phyloP scores from a whole-genome alignment of 2,888 invertebrate genomes.

The Platycheirus rosarum region DNA sequence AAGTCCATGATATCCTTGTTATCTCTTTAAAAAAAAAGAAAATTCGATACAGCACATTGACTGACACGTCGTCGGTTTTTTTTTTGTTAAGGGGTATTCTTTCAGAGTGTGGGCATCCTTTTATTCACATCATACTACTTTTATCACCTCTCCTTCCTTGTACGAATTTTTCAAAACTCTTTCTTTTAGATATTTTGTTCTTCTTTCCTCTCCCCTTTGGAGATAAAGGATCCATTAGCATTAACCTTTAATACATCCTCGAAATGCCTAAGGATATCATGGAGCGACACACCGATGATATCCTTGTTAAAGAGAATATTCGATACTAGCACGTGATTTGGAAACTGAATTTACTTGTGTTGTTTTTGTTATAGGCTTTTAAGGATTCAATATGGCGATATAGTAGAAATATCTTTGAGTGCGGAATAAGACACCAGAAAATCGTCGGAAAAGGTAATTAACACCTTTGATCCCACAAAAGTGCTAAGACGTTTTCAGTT shows the following conservation, averaged over 20 bases:
- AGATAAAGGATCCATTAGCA: constrained; percentile 32
- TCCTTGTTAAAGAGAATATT: constrained; percentile 16
- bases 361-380: not conserved
- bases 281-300: not conserved
- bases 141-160: not conserved
- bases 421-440: constrained; percentile 21
- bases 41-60: too few species aligned
- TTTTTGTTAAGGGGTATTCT: too few species aligned
- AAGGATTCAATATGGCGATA: constrained; percentile 19
- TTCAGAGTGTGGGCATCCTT: not conserved
- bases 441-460: constrained; percentile 1
- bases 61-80: too few species aligned
- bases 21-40: too few species aligned
- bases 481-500: not conserved
- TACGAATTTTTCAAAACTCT: not conserved
- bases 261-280: constrained; percentile 4
- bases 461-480: constrained; percentile 20
- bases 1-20: not conserved
- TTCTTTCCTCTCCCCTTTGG: not conserved
- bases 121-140: not conserved
- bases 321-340: constrained; percentile 11
- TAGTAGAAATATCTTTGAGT: constrained; percentile 24
- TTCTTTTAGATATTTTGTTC: not conserved
- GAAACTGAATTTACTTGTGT: constrained; percentile 1
- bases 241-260: constrained; percentile 20